These are phyloP conservation scores for Tetramorium bicarinatum DNA, from an alignment of 2,888 invertebrate species.

Conservation along the genomic window DNA sequence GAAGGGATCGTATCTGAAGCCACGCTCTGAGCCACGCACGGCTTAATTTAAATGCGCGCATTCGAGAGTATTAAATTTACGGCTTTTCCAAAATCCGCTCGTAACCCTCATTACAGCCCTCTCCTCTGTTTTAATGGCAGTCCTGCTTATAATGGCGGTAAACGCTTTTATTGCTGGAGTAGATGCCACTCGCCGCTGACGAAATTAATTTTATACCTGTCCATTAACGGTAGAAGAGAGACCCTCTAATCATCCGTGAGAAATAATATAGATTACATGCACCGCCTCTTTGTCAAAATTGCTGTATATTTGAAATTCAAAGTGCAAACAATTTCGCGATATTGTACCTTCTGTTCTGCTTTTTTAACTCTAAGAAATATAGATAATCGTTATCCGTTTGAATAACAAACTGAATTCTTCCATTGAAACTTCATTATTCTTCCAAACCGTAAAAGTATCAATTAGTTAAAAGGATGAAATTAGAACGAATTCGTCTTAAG, in stretches of 20 bases:
- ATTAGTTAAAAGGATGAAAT: not conserved
- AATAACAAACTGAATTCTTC: not conserved
- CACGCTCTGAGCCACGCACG: slow-evolving; percentile 16
- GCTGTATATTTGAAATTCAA: not conserved
- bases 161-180: slow-evolving; percentile 68
- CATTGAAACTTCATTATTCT: not conserved
- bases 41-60: slow-evolving; percentile 61
- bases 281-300: not conserved
- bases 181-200: slow-evolving; percentile 29
- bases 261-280: not conserved
- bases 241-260: slow-evolving; percentile 20
- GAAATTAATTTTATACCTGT: slow-evolving; percentile 63
- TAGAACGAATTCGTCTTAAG: too few species aligned
- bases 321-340: not conserved
- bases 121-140: slow-evolving; percentile 61
- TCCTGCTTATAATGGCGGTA: slow-evolving; percentile 58
- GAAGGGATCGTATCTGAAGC: slow-evolving; percentile 14
- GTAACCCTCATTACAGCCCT: slow-evolving; percentile 58
- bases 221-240: slow-evolving; percentile 35
- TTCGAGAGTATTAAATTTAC: slow-evolving; percentile 65
- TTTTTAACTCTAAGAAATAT: not conserved
- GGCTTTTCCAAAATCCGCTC: slow-evolving; percentile 67
- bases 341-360: not conserved
- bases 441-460: not conserved
- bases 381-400: not conserved